Conservation (phyloP, 2,888 invertebrate genomes). For the Dysmachus trigonus region DNA sequence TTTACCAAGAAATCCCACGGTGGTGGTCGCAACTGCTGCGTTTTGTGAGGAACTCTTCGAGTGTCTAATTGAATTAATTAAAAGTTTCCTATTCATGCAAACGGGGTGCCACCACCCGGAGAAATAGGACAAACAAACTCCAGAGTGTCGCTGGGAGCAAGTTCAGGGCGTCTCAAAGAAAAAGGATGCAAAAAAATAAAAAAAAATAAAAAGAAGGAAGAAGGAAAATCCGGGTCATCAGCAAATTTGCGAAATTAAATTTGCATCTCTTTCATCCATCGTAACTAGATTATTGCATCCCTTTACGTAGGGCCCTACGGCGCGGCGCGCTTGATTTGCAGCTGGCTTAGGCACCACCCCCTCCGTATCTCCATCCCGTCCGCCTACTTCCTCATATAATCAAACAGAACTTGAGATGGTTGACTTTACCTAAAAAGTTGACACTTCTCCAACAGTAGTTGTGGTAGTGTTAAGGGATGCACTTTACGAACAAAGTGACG, state of each 20-base stretch:
- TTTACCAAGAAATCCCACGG: neutral
- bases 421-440: slow-evolving; percentile 36
- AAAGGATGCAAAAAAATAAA: neutral
- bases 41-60: neutral
- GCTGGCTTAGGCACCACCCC: neutral
- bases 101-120: neutral
- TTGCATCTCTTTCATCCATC: slow-evolving; percentile 39
- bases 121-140: slow-evolving; percentile 2
- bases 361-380: no score
- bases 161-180: neutral
- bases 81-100: slow-evolving; percentile 28
- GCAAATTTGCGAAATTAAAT: slow-evolving; percentile 40
- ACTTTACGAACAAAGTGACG: slow-evolving; percentile 27
- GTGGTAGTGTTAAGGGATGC: slow-evolving; percentile 27
- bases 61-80: slow-evolving; percentile 33
- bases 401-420: slow-evolving; percentile 21
- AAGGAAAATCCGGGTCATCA: slow-evolving; percentile 25
- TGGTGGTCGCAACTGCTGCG: neutral
- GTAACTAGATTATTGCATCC: slow-evolving; percentile 37
- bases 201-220: neutral
- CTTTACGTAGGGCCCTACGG: slow-evolving; percentile 7
- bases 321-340: neutral
- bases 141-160: neutral
- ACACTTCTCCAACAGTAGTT: neutral
- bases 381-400: neutral